Evolutionary conservation across 1,140 invertebrate genomes (phyloP), one percentile per base, ranked within the genome.

Genomic region (Belonocnema kinseyi): DNA sequence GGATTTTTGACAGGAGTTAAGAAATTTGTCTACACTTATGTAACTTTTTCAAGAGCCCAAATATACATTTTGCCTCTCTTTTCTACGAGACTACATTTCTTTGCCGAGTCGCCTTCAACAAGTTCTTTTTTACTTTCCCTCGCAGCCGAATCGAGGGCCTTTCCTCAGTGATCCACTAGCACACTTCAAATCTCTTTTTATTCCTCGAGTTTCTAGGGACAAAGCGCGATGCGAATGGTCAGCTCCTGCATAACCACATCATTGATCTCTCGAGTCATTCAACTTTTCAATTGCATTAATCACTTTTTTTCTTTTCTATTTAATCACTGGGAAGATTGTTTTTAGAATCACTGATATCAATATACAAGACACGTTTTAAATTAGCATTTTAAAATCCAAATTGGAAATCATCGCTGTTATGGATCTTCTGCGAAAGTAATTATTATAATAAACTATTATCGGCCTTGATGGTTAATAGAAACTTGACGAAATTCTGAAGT

Each of bases 101-200:
- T 82, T 70, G 72, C 76, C 76, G 70, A 70, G 51, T 50, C 40
- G 40, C 56, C 71, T 75, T 70, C 78, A 74, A 26, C 72, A 71
- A 76, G 52, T 72, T 83, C 79, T 82, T 82, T 81, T 82, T 54
- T 81, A 82, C 80, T 84, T 84, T 84, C 83, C 79, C 80, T 84
- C 72, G 77, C 51, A 77, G 77, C 78, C 76, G 76, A 80, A 80
- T 74, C 54, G 73, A 50, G 54, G 61, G 61, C 61, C 74, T 71
- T 77, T 50, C 79, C 79, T 83, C 80, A 76, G 80, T 85, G 83
- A 80, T 85, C 83, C 79, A 85, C 81, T 85, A 80, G 78, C 79
- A 82, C 80, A 85, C 81, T 83, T 80, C 81, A 80, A 79, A 80
- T 80, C 75, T 72, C 79, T 53, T 76, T 77, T 66, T 72, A 74